phyloP scores from a whole-genome alignment of 2,888 invertebrate genomes.

The Bruchidius siliquastri region DNA sequence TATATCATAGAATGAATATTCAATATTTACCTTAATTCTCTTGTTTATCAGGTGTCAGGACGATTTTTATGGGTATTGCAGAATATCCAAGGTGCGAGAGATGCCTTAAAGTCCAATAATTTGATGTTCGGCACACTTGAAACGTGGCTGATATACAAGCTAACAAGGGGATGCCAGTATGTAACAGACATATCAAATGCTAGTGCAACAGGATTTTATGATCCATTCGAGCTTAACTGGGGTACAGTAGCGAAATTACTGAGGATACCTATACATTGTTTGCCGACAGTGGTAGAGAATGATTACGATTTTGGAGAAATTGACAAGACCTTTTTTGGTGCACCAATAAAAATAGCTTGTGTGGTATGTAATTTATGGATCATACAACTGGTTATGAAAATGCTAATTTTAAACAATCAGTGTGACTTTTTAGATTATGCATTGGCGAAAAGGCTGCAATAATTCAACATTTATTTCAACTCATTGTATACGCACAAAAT shows the following conservation, averaged over 20 bases:
- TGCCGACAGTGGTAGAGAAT: constrained; percentile 79
- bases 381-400: too few species aligned
- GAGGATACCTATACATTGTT: constrained; percentile 66
- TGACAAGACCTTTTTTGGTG: constrained; percentile 65
- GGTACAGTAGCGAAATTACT: constrained; percentile 69
- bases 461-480: too few species aligned
- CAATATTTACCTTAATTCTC: too few species aligned
- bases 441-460: too few species aligned
- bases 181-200: constrained; percentile 88
- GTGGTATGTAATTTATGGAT: constrained; percentile 62
- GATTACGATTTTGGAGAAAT: constrained; percentile 69
- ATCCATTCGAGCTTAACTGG: constrained; percentile 88
- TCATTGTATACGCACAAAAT: too few species aligned
- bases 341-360: constrained; percentile 70
- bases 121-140: constrained; percentile 86
- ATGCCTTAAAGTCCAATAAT: constrained; percentile 58
- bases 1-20: too few species aligned
- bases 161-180: constrained; percentile 62
- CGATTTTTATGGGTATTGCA: constrained; percentile 75
- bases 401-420: too few species aligned
- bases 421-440: too few species aligned
- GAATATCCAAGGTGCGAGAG: constrained; percentile 64
- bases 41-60: constrained; percentile 42
- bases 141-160: constrained; percentile 86
- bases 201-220: constrained; percentile 87